These are phyloP conservation scores for Proctacanthus coquilletti DNA, from an alignment of 1,140 invertebrate genomes.

Conservation along the genomic window DNA sequence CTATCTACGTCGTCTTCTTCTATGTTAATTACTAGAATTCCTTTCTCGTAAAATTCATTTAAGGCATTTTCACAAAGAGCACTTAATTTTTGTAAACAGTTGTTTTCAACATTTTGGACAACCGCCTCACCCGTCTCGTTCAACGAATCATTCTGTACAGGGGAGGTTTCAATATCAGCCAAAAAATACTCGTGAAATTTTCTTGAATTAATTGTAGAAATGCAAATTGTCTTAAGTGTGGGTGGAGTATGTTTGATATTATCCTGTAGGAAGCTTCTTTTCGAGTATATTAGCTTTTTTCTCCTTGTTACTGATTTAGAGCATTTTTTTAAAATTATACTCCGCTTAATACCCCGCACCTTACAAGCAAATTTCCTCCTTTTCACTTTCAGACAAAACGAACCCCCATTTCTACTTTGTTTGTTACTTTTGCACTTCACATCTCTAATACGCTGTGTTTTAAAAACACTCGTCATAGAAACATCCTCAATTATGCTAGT, in stretches of 20 bases:
- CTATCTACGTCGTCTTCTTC: slow-evolving; percentile 15
- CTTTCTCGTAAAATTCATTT: slow-evolving; percentile 23
- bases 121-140: background rate
- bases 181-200: background rate
- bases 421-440: too few relatives aligned
- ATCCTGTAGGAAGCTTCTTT: too few relatives aligned
- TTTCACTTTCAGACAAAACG: too few relatives aligned
- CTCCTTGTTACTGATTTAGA: too few relatives aligned
- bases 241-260: background rate
- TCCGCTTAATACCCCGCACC: too few relatives aligned
- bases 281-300: too few relatives aligned
- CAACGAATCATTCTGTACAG: background rate
- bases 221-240: background rate
- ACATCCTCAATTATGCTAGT: slow-evolving; percentile 4
- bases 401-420: too few relatives aligned
- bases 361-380: too few relatives aligned
- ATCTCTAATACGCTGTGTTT: too few relatives aligned
- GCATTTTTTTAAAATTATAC: too few relatives aligned
- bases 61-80: slow-evolving; percentile 30
- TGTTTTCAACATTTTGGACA: too few relatives aligned
- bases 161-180: background rate
- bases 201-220: background rate
- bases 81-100: slow-evolving; percentile 31
- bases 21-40: background rate
- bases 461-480: too few relatives aligned